Evolutionary conservation across 2,888 invertebrate genomes (phyloP), one percentile per base, ranked within the genome.

Genomic region (Athetis lepigone): DNA sequence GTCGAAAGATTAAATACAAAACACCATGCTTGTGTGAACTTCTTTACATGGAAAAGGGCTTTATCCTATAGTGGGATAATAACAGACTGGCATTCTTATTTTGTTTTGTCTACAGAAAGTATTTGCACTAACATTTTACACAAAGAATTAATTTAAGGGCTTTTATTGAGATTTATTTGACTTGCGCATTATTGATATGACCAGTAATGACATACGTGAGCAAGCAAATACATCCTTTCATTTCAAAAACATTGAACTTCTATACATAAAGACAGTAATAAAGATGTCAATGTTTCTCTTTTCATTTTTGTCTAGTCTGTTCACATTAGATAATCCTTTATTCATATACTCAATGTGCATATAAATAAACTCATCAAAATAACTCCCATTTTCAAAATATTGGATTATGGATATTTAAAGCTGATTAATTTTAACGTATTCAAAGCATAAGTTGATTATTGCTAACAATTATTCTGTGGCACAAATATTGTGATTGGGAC

Each of bases 141-240:
- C 75, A 69, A 69, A 60, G 61, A 50, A 75, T 62, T 50, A 69
- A 52, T 43, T 59, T 54, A 23, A 29, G 4, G 19, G 23, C 4
- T n/a, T 71, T 37, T 39, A 74, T 57, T 46, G 50, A 54, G 56
- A 72, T 66, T 57, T 55, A 71, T 58, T 56, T 54, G 69, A 74
- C 69, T 52, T 19, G 21, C 2, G 42, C 36, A 37, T 66, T 54
- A 55, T 62, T 55, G 37, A 16, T 43, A 42, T 60, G 36, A 61
- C 23, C 27, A 60, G n/a, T 57, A 70, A 63, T 40, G 36, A 51
- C n/a, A 47, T 42, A 55, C 16, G 25, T 49, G 47, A 65, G 27
- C 45, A 42, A 47, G 25, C 43, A 55, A 42, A 39, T 19, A 39
- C 50, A 65, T 70, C 50, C 42, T 65, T 46, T 51, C 18, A 60